Base-by-base conservation (phyloP, 2,888 invertebrate genomes). In the Chesias legatella region DNA sequence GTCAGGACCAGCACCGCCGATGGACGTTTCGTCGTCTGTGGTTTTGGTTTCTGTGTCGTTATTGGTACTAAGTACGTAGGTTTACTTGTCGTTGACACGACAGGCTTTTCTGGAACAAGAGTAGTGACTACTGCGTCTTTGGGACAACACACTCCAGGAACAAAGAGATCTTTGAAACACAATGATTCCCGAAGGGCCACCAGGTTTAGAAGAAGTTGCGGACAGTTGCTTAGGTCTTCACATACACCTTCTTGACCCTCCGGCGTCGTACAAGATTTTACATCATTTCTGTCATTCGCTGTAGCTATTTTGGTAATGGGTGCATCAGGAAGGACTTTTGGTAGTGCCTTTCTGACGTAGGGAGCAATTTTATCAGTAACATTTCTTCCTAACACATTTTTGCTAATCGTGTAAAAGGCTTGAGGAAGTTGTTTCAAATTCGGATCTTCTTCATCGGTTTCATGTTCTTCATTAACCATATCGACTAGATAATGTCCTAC, bases 81-180 rank as follows among this genome's bases (percentile, higher is more conserved):
- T 25, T 79, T 83, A 41, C 69, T 79, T 0, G 86, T 82, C 0
- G 85, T 77, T 0, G 75, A 56, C 1, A 79, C 35, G 0, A 78
- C 60, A 5, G 86, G 81, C 11, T 67, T 79, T 44, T 88, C 88
- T 7, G 61, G 40, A n/a, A 60, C 56, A 1, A 65, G 58, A 0
- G 73, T 59, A 3, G 75, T 64, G n/a, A 78, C 67, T 2, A 83
- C 64, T 0, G 69, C 82, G 59, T 85, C 88, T 59, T 88, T 79
- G 6, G 97, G 97, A 73, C 97, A 97, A 67, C 97, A 97, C 1
- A 97, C 97, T 1, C 97, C 97, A 1, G 97, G 97, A 1, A 95
- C 94, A 63, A 97, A 96, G 1, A 97, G 88, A 49, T 94, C 95
- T 80, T 97, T 96, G 67, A 97, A 97, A 66, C 97, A 97, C 6